phyloP scores from a whole-genome alignment of 2,888 invertebrate genomes.

The Agonopterix arenella region DNA sequence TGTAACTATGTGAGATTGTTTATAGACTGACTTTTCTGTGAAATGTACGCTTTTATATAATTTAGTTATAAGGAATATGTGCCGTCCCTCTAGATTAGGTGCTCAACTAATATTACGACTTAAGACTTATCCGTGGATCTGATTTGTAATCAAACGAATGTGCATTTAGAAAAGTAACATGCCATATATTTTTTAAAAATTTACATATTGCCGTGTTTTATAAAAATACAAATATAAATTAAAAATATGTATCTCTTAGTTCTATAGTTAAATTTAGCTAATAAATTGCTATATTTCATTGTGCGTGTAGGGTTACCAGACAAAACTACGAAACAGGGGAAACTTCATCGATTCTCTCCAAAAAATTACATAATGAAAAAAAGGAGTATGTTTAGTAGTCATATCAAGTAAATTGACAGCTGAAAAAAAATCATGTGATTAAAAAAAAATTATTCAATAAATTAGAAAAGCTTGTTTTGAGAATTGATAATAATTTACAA shows the following conservation, averaged over 20 bases:
- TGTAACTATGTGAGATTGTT: too few relatives aligned
- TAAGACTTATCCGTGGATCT: constrained; percentile 16
- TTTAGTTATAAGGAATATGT: constrained; percentile 11
- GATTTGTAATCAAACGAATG: constrained; percentile 23
- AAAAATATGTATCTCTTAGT: constrained; percentile 19
- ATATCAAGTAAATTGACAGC: too few relatives aligned
- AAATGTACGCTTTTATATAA: constrained; percentile 9
- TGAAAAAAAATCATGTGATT: too few relatives aligned
- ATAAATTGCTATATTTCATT: constrained; percentile 56
- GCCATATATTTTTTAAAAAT: constrained; percentile 72
- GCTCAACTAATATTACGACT: constrained; percentile 28
- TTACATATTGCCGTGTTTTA: constrained; percentile 53
- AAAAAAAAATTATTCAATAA: too few relatives aligned
- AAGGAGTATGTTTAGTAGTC: too few relatives aligned
- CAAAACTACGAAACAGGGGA: too few relatives aligned
- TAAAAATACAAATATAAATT: constrained; percentile 32
- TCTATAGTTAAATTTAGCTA: constrained; percentile 17
- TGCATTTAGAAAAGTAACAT: constrained; percentile 66
- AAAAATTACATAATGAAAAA: too few relatives aligned
- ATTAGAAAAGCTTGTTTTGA: too few relatives aligned
- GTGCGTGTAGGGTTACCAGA: constrained; percentile 28
- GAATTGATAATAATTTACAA: too few relatives aligned
- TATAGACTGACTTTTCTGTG: too few relatives aligned
- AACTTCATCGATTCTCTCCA: too few relatives aligned
- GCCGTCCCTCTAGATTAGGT: constrained; percentile 30